Evolutionary conservation across 2,888 invertebrate genomes (phyloP), one percentile per base, ranked within the genome.

Genomic region (Lycophotia porphyrea): DNA sequence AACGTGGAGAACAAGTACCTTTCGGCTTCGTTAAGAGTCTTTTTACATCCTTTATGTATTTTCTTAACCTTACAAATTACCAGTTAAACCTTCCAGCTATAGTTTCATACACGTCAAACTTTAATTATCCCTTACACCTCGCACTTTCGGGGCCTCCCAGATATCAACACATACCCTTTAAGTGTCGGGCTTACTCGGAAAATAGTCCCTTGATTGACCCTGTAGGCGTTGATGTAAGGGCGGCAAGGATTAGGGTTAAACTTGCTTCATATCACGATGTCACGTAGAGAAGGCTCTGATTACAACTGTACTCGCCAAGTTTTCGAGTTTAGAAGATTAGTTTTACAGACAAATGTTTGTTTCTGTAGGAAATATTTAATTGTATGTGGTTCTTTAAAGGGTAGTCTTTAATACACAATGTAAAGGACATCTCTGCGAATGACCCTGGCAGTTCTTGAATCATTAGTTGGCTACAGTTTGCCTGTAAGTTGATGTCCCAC

Each of bases 181-280:
- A 42, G 24, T 66, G 39, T 52, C 27, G 34, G 64, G 69, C 65
- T 58, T 71, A 58, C 71, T 49, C 60, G 21, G 18, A 36, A 60
- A 55, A 64, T 61, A 49, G 55, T 39, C 52, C 49, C 75, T 66
- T 81, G 44, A 82, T 84, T 75, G 68, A 71, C 66, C 65, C 65
- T 21, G 47, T 27, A 13, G 58, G 44, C 71, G 69, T 75, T 82
- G 81, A 81, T 66, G 66, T 67, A 21, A n/a, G 44, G 39, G 11
- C 2, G 47, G 31, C 61, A 9, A 31, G n/a, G 74, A 27, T 34
- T 55, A 69, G 21, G 69, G 69, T 70, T 61, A 71, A 82, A 75
- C 68, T 84, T 71, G 21, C 36, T 49, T 75, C 58, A 71, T 82
- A 74, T 44, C 68, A 72, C 65, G 69, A 71, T 82, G 71, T 44